Conservation (phyloP, 2,797 vertebrate genomes). For the Sebastes iracundus region DNA sequence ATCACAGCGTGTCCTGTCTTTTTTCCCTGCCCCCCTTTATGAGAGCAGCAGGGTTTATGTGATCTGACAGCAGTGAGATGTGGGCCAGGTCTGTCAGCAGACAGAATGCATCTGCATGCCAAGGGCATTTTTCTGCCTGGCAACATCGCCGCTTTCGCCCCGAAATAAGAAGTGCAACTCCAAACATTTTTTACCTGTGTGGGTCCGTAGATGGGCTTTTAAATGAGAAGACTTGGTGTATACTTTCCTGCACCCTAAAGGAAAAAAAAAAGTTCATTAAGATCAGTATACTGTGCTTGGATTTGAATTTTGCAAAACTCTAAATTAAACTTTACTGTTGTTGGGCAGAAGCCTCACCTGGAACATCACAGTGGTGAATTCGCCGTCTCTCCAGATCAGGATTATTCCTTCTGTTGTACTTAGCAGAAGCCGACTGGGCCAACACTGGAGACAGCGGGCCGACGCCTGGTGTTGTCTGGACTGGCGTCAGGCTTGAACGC, state of each 20-base stretch:
- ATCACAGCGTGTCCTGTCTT: constrained; percentile 47
- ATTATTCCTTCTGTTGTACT: constrained; percentile 93
- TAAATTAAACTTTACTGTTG: background rate
- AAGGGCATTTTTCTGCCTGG: constrained; percentile 71
- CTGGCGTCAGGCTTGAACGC: constrained; percentile 34
- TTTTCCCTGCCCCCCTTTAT: constrained; percentile 22
- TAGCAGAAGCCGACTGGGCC: constrained; percentile 81
- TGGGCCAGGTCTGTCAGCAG: constrained; percentile 63
- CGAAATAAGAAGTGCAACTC: constrained; percentile 53
- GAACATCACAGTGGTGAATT: constrained; percentile 96
- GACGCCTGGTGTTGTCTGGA: background rate
- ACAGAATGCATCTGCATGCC: constrained; percentile 67
- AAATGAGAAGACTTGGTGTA: constrained; percentile 99
- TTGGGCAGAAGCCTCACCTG: constrained; percentile 78
- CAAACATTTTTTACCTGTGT: constrained; percentile 90
- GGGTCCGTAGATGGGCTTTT: constrained; percentile 97
- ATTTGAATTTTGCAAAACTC: background rate
- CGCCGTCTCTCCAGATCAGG: constrained; percentile 96
- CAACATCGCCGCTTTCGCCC: constrained; percentile 58
- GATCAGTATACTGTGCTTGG: background rate
- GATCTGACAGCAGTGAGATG: constrained; percentile 68
- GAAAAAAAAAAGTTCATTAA: constrained; percentile 31
- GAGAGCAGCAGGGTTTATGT: constrained; percentile 58
- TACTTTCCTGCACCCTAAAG: constrained; percentile 94
- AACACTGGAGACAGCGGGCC: constrained; percentile 83